phyloP scores from a whole-genome alignment of 2,888 invertebrate genomes.

The Pheosia gnoma region DNA sequence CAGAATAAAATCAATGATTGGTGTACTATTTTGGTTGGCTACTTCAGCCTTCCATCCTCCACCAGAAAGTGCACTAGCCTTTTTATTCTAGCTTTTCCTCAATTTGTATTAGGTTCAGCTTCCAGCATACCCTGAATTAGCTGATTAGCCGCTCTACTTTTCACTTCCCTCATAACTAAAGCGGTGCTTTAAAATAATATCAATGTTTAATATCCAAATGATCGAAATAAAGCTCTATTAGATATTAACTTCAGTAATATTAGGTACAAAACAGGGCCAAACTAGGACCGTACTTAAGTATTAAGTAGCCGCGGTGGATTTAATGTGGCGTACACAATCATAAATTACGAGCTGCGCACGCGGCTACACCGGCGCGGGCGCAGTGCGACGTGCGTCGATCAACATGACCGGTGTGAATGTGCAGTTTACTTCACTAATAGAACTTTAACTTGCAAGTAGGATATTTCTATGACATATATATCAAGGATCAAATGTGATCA shows the following conservation, averaged over 20 bases:
- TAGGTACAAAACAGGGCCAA: background rate
- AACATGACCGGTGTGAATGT: background rate
- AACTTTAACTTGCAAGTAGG: background rate
- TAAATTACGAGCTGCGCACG: conserved; percentile 38
- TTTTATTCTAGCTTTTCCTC: background rate
- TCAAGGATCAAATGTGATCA: too few relatives aligned
- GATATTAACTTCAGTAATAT: background rate
- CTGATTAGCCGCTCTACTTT: background rate
- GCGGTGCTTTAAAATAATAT: background rate
- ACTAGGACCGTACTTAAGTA: conserved; percentile 21
- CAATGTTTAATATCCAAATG: background rate
- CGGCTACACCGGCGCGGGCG: background rate
- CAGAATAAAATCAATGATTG: background rate
- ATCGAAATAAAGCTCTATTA: background rate
- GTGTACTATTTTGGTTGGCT: too few relatives aligned
- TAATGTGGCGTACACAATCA: conserved; percentile 46
- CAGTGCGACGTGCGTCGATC: background rate
- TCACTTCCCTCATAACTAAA: background rate
- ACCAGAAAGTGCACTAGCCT: background rate
- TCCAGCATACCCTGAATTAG: background rate
- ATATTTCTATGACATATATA: background rate
- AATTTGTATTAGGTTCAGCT: background rate
- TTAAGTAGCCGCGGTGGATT: conserved; percentile 31
- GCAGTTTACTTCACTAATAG: background rate
- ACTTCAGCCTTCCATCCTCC: background rate